phyloP scores from a whole-genome alignment of 1,140 invertebrate genomes.

The Ostrea edulis region DNA sequence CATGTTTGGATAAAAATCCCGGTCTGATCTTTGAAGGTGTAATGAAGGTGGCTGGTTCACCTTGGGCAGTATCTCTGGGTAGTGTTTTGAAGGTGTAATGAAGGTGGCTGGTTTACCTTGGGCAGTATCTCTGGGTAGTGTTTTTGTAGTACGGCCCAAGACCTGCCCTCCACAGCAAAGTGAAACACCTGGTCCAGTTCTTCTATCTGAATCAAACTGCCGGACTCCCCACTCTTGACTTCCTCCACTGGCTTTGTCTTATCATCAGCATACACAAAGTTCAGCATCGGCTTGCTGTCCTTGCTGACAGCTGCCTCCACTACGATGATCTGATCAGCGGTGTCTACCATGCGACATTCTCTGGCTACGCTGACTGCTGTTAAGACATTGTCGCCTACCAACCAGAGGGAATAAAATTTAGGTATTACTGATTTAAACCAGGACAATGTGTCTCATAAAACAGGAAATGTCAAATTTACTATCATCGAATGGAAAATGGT shows the following conservation, averaged over 20 bases:
- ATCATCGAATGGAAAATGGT: no score
- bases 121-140: constrained; percentile 88
- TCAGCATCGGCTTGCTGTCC: constrained; percentile 53
- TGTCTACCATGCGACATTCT: constrained; percentile 94
- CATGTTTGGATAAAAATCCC: background rate
- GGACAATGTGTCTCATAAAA: background rate
- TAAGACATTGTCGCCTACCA: constrained; percentile 91
- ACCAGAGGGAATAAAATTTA: background rate
- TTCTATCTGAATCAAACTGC: constrained; percentile 66
- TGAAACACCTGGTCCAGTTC: constrained; percentile 81
- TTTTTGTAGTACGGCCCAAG: constrained; percentile 87
- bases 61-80: no score
- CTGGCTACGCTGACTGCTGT: constrained; percentile 97
- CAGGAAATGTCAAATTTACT: no score
- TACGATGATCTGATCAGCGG: constrained; percentile 87
- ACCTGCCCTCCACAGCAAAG: constrained; percentile 89
- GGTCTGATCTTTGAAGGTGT: background rate
- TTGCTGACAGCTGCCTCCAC: constrained; percentile 79
- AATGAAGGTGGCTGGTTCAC: no score
- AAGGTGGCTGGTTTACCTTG: constrained; percentile 69
- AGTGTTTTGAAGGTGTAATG: no score
- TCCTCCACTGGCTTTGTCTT: constrained; percentile 50
- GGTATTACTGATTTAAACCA: background rate
- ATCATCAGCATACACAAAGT: constrained; percentile 72
- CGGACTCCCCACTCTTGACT: constrained; percentile 46